Percentiles rank a stretch among this genome's conserved stretches.
Evolutionary conservation across 2,797 vertebrate genomes (phyloP).

Genomic region (Cyclopterus lumpus): DNA sequence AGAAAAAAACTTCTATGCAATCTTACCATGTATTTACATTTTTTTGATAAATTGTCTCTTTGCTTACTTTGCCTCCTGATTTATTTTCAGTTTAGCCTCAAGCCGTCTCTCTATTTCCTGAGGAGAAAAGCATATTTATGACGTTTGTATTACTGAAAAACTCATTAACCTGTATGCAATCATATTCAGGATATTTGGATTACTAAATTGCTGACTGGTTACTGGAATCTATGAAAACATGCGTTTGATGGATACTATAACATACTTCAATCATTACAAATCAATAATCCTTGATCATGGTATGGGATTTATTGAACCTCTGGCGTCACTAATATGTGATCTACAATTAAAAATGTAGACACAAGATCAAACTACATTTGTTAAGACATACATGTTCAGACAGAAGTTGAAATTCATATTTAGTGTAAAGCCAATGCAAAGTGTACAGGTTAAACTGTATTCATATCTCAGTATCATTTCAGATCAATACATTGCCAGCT

Average conservation of each 20-base stretch:
- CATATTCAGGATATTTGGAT: background rate
- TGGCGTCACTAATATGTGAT: background rate
- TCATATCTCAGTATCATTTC: background rate
- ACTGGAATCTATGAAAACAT: background rate
- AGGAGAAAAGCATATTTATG: slow-evolving; percentile 22
- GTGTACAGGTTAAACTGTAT: background rate
- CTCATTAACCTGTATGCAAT: background rate
- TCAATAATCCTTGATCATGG: background rate
- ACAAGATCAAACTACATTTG: background rate
- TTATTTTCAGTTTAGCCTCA: slow-evolving; percentile 96
- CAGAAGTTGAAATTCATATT: background rate
- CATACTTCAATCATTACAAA: background rate
- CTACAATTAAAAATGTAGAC: background rate
- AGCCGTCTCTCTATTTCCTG: slow-evolving; percentile 97
- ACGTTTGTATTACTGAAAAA: background rate
- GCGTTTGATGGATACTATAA: background rate
- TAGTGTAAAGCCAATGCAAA: background rate
- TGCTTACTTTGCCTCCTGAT: slow-evolving; percentile 92
- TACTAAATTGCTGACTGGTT: background rate
- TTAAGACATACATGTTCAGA: background rate
- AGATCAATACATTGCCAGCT: background rate
- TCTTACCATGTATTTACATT: background rate
- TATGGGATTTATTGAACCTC: background rate
- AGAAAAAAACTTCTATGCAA: background rate
- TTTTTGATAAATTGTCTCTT: background rate